Percentiles rank a stretch among this genome's conserved stretches.
These are phyloP conservation scores for Hemistola chrysoprasaria DNA, from an alignment of 2,888 invertebrate species.

Conservation along the genomic window DNA sequence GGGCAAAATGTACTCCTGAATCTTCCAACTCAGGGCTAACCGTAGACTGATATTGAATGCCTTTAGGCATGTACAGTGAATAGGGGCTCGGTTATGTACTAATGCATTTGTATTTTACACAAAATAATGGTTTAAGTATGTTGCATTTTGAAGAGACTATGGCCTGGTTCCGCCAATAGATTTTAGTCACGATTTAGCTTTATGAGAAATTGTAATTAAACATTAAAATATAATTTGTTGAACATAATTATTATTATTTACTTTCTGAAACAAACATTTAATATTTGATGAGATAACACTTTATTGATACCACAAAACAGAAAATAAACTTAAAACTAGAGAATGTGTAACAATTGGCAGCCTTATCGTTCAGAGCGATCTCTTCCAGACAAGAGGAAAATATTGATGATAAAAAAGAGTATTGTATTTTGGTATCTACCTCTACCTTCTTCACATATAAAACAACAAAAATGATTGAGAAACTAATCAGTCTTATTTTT, in stretches of 20 bases:
- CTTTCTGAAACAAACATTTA: neutral
- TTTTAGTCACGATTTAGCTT: slow-evolving; percentile 69
- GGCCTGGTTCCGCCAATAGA: slow-evolving; percentile 66
- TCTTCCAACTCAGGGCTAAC: slow-evolving; percentile 83
- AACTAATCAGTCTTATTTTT: too few species aligned
- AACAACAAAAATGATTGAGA: too few species aligned
- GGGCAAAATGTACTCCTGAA: slow-evolving; percentile 93
- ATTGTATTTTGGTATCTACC: too few species aligned
- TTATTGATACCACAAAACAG: too few species aligned
- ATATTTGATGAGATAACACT: too few species aligned
- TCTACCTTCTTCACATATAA: too few species aligned
- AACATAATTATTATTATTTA: slow-evolving; percentile 37
- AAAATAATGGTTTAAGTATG: slow-evolving; percentile 53
- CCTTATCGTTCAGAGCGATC: too few species aligned
- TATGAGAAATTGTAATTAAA: slow-evolving; percentile 74
- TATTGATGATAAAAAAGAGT: too few species aligned
- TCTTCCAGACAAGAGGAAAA: too few species aligned
- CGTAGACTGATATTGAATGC: slow-evolving; percentile 24
- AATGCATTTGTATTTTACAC: slow-evolving; percentile 66
- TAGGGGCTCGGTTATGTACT: slow-evolving; percentile 50
- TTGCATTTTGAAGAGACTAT: slow-evolving; percentile 69
- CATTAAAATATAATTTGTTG: slow-evolving; percentile 77
- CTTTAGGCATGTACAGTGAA: slow-evolving; percentile 47
- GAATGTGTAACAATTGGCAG: too few species aligned
- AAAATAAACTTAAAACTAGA: too few species aligned